phyloP scores from a whole-genome alignment of 1,140 invertebrate genomes.

The Belonocnema kinseyi region DNA sequence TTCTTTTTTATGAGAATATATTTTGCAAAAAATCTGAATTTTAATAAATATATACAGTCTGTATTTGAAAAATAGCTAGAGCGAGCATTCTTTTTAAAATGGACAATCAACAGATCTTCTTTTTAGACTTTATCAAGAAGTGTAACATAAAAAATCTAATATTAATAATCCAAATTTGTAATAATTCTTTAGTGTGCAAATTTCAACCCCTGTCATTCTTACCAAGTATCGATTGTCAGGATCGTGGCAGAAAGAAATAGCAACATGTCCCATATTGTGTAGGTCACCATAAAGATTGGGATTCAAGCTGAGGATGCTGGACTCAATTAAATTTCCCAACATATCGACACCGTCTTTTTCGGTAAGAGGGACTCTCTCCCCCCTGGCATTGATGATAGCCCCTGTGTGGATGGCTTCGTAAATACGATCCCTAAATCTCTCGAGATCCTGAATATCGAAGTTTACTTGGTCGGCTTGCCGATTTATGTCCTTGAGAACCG shows the following conservation, averaged over 20 bases:
- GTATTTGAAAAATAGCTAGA: too few relatives aligned
- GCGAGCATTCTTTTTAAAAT: too few relatives aligned
- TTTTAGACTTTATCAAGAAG: too few relatives aligned
- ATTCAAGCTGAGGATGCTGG: conserved; percentile 83
- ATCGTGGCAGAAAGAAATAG: conserved; percentile 83
- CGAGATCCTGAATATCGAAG: conserved; percentile 82
- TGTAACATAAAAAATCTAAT: too few relatives aligned
- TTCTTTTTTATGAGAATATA: too few relatives aligned
- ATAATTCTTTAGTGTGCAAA: too few relatives aligned
- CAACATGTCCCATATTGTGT: conserved; percentile 84
- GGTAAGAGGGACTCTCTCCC: conserved; percentile 76
- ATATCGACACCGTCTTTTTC: conserved; percentile 86
- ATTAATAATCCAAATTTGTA: too few relatives aligned
- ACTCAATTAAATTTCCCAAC: conserved; percentile 87
- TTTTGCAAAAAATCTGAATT: too few relatives aligned
- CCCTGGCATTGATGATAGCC: conserved; percentile 74
- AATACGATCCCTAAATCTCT: conserved; percentile 86
- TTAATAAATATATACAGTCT: too few relatives aligned
- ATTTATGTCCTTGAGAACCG: conserved; percentile 79
- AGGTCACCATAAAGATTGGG: conserved; percentile 82
- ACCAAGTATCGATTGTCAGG: conserved; percentile 83
- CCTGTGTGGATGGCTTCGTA: conserved; percentile 84
- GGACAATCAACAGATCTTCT: too few relatives aligned
- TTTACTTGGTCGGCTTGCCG: conserved; percentile 81
- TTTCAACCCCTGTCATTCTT: conserved; percentile 35